Percentiles rank a stretch among this genome's conserved stretches.
phyloP scores from a whole-genome alignment of 2,888 invertebrate species.

The Drosophila algonquin region DNA sequence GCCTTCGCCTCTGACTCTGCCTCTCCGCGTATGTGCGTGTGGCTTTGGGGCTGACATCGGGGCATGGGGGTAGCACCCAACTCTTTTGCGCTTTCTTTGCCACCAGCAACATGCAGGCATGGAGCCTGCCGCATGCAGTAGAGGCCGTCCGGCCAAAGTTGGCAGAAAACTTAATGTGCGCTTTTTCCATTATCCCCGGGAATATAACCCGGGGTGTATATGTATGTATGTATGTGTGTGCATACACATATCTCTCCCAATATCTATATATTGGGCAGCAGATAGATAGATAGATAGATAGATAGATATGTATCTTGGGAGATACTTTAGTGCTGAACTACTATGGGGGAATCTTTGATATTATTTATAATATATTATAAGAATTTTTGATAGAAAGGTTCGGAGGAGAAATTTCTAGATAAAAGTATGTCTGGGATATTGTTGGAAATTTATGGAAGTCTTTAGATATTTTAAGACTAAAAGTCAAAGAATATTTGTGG shows the following conservation, averaged over 20 bases:
- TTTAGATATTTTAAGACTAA: background rate
- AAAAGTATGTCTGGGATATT: too few relatives aligned
- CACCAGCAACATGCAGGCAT: constrained; percentile 49
- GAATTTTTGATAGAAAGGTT: too few relatives aligned
- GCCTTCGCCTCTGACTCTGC: constrained; percentile 1
- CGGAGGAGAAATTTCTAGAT: too few relatives aligned
- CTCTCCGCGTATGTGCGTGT: constrained; percentile 7
- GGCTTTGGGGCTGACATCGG: constrained; percentile 20
- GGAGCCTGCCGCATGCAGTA: background rate
- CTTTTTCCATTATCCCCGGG: constrained; percentile 50
- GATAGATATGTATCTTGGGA: too few relatives aligned
- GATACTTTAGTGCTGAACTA: too few relatives aligned
- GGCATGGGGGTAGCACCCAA: constrained; percentile 13
- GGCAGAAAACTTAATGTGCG: constrained; percentile 74
- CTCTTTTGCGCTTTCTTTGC: constrained; percentile 63
- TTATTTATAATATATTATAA: too few relatives aligned
- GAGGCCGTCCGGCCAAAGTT: constrained; percentile 52
- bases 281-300: too few relatives aligned
- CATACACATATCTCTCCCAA: too few relatives aligned
- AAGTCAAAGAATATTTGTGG: too few relatives aligned
- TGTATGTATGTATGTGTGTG: too few relatives aligned
- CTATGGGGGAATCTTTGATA: too few relatives aligned
- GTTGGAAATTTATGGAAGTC: background rate
- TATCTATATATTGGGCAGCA: too few relatives aligned
- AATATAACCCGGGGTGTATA: background rate